Conservation (phyloP, 1,140 invertebrate species). For the Choristoneura fumiferana region DNA sequence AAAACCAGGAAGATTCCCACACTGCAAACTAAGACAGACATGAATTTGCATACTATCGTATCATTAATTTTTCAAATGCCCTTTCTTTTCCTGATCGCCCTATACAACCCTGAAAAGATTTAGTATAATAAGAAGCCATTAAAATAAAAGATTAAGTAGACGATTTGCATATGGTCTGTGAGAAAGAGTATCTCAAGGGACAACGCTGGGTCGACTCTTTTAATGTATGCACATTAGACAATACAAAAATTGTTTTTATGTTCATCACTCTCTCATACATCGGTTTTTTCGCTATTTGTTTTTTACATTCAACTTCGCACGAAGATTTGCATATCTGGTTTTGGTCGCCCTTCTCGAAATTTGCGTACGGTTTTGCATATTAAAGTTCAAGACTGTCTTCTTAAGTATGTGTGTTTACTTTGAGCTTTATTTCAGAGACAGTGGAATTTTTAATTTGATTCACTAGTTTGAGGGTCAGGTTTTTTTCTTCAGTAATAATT, state of each 20-base stretch:
- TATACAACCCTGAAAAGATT: conserved; percentile 53
- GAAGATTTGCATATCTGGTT: conserved; percentile 74
- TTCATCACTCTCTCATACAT: conserved; percentile 69
- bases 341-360: conserved; percentile 48
- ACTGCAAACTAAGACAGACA: conserved; percentile 41
- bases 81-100: conserved; percentile 59
- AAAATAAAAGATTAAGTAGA: conserved; percentile 75
- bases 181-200: conserved; percentile 63
- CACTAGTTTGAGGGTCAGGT: conserved; percentile 63
- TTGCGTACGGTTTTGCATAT: conserved; percentile 49
- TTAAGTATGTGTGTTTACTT: conserved; percentile 68
- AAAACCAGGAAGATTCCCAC: conserved; percentile 54
- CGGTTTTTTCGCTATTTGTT: conserved; percentile 75
- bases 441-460: conserved; percentile 66
- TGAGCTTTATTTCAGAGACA: conserved; percentile 70
- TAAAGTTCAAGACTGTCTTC: conserved; percentile 63
- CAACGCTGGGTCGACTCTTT: conserved; percentile 38
- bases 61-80: conserved; percentile 65
- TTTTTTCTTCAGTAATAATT: conserved; percentile 47
- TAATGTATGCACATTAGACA: conserved; percentile 63
- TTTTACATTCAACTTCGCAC: conserved; percentile 71
- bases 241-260: conserved; percentile 70
- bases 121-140: conserved; percentile 72
- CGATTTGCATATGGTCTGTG: conserved; percentile 71
- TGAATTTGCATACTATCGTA: conserved; percentile 66